Percentiles rank a stretch among this genome's conserved stretches.
Conservation (phyloP, 2,113 vertebrate species). For the Sturnira hondurensis region DNA sequence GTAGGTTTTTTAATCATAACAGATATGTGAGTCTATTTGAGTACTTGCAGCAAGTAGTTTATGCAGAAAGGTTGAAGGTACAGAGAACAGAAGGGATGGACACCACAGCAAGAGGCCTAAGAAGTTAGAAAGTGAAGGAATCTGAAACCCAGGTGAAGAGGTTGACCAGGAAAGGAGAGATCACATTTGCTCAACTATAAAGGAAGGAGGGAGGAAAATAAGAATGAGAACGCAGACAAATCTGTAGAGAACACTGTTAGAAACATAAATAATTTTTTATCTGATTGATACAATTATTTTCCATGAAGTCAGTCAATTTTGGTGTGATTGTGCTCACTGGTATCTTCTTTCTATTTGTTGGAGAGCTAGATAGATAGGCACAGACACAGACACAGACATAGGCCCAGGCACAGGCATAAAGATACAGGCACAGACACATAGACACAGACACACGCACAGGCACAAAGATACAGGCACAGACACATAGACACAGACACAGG, state of each 20-base stretch:
- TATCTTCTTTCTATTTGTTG: neutral
- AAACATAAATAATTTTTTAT: neutral
- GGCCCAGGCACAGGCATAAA: too few species aligned
- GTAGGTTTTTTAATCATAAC: neutral
- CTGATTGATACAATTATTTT: neutral
- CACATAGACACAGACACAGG: too few species aligned
- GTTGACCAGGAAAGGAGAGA: neutral
- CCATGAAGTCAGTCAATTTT: neutral
- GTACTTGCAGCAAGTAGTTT: neutral
- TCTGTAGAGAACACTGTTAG: neutral
- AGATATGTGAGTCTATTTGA: neutral
- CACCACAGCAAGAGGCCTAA: neutral
- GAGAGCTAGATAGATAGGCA: neutral
- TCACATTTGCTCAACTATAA: neutral
- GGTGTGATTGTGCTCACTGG: neutral
- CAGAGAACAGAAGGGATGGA: neutral
- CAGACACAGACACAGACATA: neutral
- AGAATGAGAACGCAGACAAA: neutral
- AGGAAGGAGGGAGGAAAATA: neutral
- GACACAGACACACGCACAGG: too few species aligned
- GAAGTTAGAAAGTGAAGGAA: neutral
- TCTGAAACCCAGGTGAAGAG: neutral
- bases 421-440: too few species aligned
- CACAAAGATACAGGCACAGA: too few species aligned
- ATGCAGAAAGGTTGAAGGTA: neutral